phyloP scores from a whole-genome alignment of 2,113 vertebrate species.

The Nerophis lumbriciformis region DNA sequence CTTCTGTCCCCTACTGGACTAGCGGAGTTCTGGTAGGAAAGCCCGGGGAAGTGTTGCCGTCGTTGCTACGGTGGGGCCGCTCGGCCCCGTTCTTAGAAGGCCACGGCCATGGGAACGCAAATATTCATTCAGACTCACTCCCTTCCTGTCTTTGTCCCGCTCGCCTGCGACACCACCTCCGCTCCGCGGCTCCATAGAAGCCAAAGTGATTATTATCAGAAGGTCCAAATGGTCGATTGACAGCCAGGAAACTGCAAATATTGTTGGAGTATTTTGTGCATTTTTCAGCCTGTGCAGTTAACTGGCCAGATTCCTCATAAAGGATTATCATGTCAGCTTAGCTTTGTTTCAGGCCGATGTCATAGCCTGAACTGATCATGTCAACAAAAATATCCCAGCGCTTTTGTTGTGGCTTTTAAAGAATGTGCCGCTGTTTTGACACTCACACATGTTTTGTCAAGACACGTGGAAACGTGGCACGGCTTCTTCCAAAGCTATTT shows the following conservation, averaged over 20 bases:
- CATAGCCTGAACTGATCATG: too few species aligned
- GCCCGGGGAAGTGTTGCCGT: constrained; percentile 21
- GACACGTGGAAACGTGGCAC: constrained; percentile 38
- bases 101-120: constrained; percentile 68
- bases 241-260: neutral
- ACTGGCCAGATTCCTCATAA: neutral
- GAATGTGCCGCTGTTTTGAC: neutral
- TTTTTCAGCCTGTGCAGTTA: too few species aligned
- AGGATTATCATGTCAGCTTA: neutral
- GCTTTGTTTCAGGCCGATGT: too few species aligned
- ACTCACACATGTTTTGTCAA: constrained; percentile 20
- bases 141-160: constrained; percentile 76
- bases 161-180: constrained; percentile 36
- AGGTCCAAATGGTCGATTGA: constrained; percentile 16
- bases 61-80: constrained; percentile 33
- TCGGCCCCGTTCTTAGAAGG: constrained; percentile 60
- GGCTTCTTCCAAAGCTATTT: constrained; percentile 26
- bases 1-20: constrained; percentile 6
- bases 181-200: constrained; percentile 32
- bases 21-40: constrained; percentile 42
- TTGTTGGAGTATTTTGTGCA: too few species aligned
- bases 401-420: neutral
- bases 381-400: too few species aligned
- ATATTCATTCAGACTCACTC: constrained; percentile 68
- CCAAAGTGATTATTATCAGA: neutral